Evolutionary conservation across 2,888 invertebrate species (phyloP), one percentile per base, ranked within the genome.

Genomic region (Drosophila anceps): DNA sequence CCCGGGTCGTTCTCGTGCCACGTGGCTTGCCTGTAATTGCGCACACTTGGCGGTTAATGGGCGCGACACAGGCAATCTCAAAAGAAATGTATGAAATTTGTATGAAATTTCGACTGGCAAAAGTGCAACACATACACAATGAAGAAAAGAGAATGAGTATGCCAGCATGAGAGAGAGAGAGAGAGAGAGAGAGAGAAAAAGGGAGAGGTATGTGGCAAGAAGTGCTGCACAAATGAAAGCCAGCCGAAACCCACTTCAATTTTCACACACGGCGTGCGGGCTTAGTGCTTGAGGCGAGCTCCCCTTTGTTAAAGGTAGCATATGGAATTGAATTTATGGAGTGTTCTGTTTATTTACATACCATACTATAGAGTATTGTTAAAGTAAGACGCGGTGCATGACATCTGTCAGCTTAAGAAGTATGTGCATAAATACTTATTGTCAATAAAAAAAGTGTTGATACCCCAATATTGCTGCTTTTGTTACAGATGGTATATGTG

Each of bases 31-130:
- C 55, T 90, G 84, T 84, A 84, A 84, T 84, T 84, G 84, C 73
- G 86, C 81, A 74, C 84, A 84, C 84, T 84, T 88, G 84, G 81
- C 83, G 86, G 71, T 88, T 90, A 84, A 90, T 84, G 90, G 89
- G 83, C 70, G 72, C 90, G 89, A 90, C 86, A 85, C 82, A 68
- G 86, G 88, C 90, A 79, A 85, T 82, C 86, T 88, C 72, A 76
- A 82, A 80, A 85, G 90, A 85, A 79, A 69, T 79, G 88, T 82
- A 90, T 85, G 77, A 84, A 84, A 84, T 88, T 84, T 84, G 85
- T 90, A 88, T 84, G 85, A 76, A 77, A 69, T 75, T 80, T 71
- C 69, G 88, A 69, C 88, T 29, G 79, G 63, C 65, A 84, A 90
- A 89, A 84, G 84, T 87, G 84, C 90, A 84, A 71, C 55, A 62